Evolutionary conservation across 2,888 invertebrate species (phyloP).

Genomic region (Sisyra terminalis): DNA sequence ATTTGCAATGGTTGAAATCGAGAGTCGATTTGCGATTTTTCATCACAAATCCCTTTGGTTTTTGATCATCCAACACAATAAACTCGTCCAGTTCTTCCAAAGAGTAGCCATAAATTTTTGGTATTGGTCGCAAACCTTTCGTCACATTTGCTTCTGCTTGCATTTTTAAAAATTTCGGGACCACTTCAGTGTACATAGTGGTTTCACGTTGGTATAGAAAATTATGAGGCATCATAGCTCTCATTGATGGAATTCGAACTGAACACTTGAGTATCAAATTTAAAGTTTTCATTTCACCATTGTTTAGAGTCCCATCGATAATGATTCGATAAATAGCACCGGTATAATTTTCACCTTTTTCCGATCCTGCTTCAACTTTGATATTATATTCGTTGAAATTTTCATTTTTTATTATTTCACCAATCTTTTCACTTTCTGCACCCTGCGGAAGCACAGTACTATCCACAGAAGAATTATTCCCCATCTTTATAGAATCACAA

Average conservation of each 20-base stretch:
- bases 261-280: conserved; percentile 7
- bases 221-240: not conserved
- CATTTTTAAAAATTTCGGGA: conserved; percentile 10
- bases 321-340: conserved; percentile 15
- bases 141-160: conserved; percentile 9
- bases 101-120: not conserved
- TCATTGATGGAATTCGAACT: not conserved
- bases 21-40: not conserved
- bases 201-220: conserved; percentile 3
- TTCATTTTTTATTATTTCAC: conserved; percentile 10
- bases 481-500: too few species aligned
- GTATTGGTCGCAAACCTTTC: not conserved
- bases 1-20: conserved; percentile 6
- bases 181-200: conserved; percentile 8
- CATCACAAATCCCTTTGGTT: conserved; percentile 4
- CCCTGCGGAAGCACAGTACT: not conserved
- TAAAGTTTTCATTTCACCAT: conserved; percentile 8
- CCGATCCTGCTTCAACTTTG: conserved; percentile 13
- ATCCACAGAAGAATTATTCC: not conserved
- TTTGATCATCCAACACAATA: conserved; percentile 2
- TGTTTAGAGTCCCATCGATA: conserved; percentile 9
- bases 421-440: conserved; percentile 3
- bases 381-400: conserved; percentile 9
- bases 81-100: conserved; percentile 1
- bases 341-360: conserved; percentile 18